Percentiles rank a stretch among this genome's conserved stretches.
These are phyloP conservation scores for Temnothorax curvispinosus DNA, from an alignment of 1,140 invertebrate genomes.

Conservation along the genomic window DNA sequence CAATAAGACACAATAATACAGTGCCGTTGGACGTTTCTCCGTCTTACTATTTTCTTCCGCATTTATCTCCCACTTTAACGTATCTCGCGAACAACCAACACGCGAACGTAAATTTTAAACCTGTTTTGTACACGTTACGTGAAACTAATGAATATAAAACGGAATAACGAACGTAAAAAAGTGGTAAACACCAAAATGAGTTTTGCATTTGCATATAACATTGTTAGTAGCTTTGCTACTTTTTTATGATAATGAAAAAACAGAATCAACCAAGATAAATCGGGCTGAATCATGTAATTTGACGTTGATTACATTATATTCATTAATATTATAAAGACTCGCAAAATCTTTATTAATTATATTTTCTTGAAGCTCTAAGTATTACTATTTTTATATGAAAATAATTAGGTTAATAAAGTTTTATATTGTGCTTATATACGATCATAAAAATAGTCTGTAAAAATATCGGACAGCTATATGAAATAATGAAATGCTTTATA, in stretches of 20 bases:
- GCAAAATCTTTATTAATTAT: background rate
- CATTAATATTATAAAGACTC: background rate
- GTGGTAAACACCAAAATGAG: constrained; percentile 28
- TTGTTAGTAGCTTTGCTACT: background rate
- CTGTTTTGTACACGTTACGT: background rate
- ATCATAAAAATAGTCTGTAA: background rate
- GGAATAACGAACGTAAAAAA: constrained; percentile 29
- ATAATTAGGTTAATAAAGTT: background rate
- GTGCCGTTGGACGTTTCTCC: background rate
- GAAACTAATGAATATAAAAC: constrained; percentile 23
- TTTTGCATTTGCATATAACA: background rate
- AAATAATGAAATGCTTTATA: background rate
- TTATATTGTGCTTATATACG: background rate
- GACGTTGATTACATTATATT: constrained; percentile 11
- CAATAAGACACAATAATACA: constrained; percentile 32
- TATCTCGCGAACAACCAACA: background rate
- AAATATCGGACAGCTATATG: background rate
- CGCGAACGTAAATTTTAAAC: constrained; percentile 35
- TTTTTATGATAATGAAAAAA: constrained; percentile 50
- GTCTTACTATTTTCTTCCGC: background rate
- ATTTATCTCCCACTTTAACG: constrained; percentile 1
- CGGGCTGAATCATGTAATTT: background rate
- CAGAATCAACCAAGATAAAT: background rate
- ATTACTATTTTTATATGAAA: background rate
- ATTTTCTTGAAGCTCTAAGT: background rate